phyloP scores from a whole-genome alignment of 2,888 invertebrate species.

The Piscicola geometra region DNA sequence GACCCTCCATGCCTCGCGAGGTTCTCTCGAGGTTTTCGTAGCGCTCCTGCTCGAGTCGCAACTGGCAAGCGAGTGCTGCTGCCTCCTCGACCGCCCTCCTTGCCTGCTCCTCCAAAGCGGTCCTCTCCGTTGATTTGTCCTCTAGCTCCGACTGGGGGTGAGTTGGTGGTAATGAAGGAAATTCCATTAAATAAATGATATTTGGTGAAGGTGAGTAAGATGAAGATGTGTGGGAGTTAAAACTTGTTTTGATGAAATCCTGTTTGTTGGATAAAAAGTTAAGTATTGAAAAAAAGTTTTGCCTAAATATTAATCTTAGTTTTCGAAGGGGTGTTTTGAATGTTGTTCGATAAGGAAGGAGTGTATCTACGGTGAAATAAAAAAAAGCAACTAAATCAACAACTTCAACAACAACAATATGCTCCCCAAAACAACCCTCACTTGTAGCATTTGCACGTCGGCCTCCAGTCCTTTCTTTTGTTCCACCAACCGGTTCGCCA shows the following conservation, averaged over 20 bases:
- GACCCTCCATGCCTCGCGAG: slow-evolving; percentile 65
- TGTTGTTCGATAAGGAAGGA: no score
- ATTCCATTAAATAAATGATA: slow-evolving; percentile 23
- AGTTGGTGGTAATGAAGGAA: slow-evolving; percentile 24
- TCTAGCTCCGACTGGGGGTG: slow-evolving; percentile 20
- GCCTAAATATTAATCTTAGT: background rate
- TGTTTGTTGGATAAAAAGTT: no score
- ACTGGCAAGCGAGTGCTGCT: slow-evolving; percentile 9
- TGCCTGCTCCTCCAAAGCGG: slow-evolving; percentile 1
- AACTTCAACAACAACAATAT: no score
- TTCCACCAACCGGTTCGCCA: background rate
- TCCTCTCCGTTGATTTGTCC: slow-evolving; percentile 11
- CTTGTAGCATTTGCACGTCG: slow-evolving; percentile 13
- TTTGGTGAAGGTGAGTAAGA: background rate
- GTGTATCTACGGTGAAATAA: no score
- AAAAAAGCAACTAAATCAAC: no score
- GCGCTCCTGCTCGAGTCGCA: slow-evolving; percentile 64
- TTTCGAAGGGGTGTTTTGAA: no score
- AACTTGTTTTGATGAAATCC: no score
- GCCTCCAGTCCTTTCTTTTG: slow-evolving; percentile 20
- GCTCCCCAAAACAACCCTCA: no score
- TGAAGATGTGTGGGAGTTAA: no score
- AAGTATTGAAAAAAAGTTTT: background rate
- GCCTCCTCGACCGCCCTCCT: slow-evolving; percentile 23
- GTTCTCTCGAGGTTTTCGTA: slow-evolving; percentile 95